Evolutionary conservation across 2,888 invertebrate species (phyloP).

Genomic region (Mayetiola destructor): DNA sequence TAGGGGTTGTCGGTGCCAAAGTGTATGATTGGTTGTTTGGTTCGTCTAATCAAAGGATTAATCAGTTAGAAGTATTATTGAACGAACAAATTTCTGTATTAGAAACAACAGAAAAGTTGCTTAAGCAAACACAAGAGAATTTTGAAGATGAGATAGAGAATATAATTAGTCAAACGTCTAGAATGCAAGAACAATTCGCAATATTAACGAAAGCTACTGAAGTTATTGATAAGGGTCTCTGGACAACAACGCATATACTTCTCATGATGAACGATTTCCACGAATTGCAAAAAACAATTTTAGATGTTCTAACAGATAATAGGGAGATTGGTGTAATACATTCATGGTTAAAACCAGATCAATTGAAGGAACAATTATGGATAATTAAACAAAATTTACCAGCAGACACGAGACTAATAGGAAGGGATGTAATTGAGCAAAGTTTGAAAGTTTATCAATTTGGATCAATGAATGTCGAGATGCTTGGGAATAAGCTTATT

Average conservation of each 20-base stretch:
- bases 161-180: neutral
- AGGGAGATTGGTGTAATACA: too few relatives aligned
- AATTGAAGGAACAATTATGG: too few relatives aligned
- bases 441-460: too few relatives aligned
- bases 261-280: neutral
- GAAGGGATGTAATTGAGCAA: too few relatives aligned
- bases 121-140: neutral
- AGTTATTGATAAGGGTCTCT: neutral
- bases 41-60: neutral
- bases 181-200: neutral
- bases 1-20: neutral
- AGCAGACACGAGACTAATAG: too few relatives aligned
- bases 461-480: too few relatives aligned
- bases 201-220: neutral
- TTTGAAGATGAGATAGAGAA: neutral
- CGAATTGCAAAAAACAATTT: too few relatives aligned
- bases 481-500: too few relatives aligned
- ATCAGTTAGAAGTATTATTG: neutral
- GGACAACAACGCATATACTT: neutral
- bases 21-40: neutral
- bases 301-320: too few relatives aligned
- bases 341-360: too few relatives aligned
- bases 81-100: neutral
- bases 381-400: too few relatives aligned
- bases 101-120: too few relatives aligned